Evolutionary conservation across 2,888 invertebrate genomes (phyloP).

Genomic region (Volucella zonaria): DNA sequence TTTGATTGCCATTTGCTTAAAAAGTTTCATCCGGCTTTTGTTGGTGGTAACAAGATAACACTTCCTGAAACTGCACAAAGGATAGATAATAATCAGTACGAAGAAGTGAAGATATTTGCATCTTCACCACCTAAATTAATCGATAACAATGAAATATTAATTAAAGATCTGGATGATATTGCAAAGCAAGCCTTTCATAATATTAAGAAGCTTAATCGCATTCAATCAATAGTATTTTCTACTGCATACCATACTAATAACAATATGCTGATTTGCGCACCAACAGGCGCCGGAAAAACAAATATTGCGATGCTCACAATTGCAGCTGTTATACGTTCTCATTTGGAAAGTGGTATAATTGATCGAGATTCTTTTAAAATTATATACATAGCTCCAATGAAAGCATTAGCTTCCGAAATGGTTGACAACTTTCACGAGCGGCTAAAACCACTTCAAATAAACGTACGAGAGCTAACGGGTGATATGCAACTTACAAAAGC

Average conservation of each 20-base stretch:
- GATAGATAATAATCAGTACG: conserved; percentile 89
- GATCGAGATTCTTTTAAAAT: conserved; percentile 98
- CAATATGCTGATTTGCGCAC: conserved; percentile 98
- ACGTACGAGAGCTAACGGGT: conserved; percentile 96
- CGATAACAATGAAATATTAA: conserved; percentile 86
- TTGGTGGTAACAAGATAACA: conserved; percentile 90
- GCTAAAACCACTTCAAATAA: conserved; percentile 89
- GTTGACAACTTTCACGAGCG: conserved; percentile 95
- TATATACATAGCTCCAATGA: conserved; percentile 99
- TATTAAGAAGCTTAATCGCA: conserved; percentile 93
- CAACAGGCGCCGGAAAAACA: conserved; percentile 99
- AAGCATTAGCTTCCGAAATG: conserved; percentile 99
- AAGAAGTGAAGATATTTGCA: conserved; percentile 93
- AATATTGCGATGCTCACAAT: conserved; percentile 98
- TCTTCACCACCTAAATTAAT: conserved; percentile 85
- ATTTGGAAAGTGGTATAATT: conserved; percentile 91
- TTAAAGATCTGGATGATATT: conserved; percentile 86
- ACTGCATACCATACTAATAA: conserved; percentile 98
- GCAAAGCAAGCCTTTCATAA: conserved; percentile 95
- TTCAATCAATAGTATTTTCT: conserved; percentile 97
- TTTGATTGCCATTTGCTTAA: conserved; percentile 91
- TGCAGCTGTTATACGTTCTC: conserved; percentile 93
- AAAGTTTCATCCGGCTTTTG: conserved; percentile 86
- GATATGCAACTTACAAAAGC: conserved; percentile 98
- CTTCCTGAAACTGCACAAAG: conserved; percentile 91